These are phyloP conservation scores for Callionymus lyra DNA, from an alignment of 2,113 vertebrate species.

Conservation along the genomic window DNA sequence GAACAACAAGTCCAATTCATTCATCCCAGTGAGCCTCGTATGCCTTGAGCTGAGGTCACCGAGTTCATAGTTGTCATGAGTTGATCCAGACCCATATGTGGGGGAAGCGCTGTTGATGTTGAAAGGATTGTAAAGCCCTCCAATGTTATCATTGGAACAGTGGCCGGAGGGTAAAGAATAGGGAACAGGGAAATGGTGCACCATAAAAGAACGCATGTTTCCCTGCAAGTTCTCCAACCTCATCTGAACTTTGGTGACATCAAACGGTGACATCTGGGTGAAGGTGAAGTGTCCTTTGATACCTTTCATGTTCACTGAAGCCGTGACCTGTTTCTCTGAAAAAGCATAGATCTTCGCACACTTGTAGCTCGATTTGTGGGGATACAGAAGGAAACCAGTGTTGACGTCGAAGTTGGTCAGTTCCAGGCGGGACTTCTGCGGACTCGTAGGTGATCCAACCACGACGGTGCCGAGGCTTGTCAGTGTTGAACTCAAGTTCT, in stretches of 20 bases:
- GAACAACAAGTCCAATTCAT: constrained; percentile 19
- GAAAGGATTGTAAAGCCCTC: constrained; percentile 72
- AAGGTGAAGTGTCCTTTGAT: constrained; percentile 62
- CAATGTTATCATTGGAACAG: constrained; percentile 64
- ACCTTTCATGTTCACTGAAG: constrained; percentile 62
- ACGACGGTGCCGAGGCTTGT: constrained; percentile 39
- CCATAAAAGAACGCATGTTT: constrained; percentile 50
- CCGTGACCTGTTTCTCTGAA: constrained; percentile 50
- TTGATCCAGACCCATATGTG: constrained; percentile 38
- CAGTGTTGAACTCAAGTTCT: constrained; percentile 27
- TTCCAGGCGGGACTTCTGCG: constrained; percentile 53
- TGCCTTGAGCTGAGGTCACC: constrained; percentile 72
- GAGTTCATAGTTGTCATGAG: constrained; percentile 64
- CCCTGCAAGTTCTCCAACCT: constrained; percentile 54
- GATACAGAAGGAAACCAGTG: constrained; percentile 45
- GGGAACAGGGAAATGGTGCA: constrained; percentile 66
- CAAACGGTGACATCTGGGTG: constrained; percentile 65
- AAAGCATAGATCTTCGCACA: constrained; percentile 58
- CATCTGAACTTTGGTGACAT: constrained; percentile 53
- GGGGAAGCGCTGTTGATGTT: constrained; percentile 52
- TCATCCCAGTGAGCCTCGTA: constrained; percentile 31
- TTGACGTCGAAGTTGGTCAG: constrained; percentile 2
- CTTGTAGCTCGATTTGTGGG: constrained; percentile 18
- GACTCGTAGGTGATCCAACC: constrained; percentile 46
- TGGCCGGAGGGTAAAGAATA: constrained; percentile 15